Evolutionary conservation across 2,888 invertebrate genomes (phyloP).

Genomic region (Strigamia crassipes): DNA sequence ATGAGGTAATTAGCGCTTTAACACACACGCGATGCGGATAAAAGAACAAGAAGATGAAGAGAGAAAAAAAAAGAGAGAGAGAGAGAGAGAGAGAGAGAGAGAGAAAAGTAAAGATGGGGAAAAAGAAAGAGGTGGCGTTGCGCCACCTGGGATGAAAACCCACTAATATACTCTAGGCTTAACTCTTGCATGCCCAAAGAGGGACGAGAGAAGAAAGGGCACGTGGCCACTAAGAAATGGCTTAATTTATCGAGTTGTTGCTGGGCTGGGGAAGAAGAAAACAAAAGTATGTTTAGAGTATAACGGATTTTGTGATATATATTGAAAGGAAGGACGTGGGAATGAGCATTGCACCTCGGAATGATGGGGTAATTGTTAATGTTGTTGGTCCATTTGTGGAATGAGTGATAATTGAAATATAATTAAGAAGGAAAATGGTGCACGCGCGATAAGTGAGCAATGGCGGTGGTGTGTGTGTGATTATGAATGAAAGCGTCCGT

Average conservation of each 20-base stretch:
- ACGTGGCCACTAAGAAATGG: conserved; percentile 36
- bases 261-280: background rate
- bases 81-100: background rate
- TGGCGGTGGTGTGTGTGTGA: conserved; percentile 33
- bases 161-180: conserved; percentile 32
- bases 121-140: conserved; percentile 3
- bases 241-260: conserved; percentile 19
- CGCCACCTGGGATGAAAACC: conserved; percentile 33
- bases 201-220: conserved; percentile 25
- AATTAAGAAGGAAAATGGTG: conserved; percentile 42
- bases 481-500: conserved; percentile 42
- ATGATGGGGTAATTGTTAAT: conserved; percentile 19
- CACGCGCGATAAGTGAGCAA: conserved; percentile 36
- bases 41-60: conserved; percentile 34
- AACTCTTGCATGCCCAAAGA: conserved; percentile 6
- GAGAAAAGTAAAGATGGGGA: conserved; percentile 17
- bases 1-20: conserved; percentile 42
- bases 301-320: background rate
- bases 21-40: conserved; percentile 42
- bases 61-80: background rate
- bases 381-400: conserved; percentile 34
- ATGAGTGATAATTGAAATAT: conserved; percentile 42
- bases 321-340: background rate
- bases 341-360: background rate
- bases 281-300: background rate